Evolutionary conservation across 53 echinoderm and acorn worm genomes (phyloP).

Genomic region (Stichopus horrens): DNA sequence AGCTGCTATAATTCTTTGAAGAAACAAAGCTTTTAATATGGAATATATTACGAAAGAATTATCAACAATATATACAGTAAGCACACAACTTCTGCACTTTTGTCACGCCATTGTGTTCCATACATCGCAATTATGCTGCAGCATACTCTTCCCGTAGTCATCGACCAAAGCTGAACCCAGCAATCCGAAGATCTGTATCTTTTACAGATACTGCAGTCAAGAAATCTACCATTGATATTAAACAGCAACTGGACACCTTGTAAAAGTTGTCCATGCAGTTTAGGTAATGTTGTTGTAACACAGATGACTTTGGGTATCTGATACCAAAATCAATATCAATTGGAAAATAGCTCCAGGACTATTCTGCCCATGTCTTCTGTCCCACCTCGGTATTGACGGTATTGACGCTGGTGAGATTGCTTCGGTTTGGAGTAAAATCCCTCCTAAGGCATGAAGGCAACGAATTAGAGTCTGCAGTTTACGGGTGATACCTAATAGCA

Average conservation of each 20-base stretch:
- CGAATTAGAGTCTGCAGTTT: neutral
- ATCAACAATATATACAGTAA: too few relatives aligned
- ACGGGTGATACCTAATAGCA: too few relatives aligned
- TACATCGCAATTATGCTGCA: too few relatives aligned
- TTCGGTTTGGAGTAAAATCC: neutral
- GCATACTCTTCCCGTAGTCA: too few relatives aligned
- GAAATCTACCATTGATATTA: neutral
- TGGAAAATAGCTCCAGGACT: constrained; percentile 21
- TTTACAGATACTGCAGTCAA: too few relatives aligned
- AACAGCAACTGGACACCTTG: neutral
- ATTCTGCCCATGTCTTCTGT: neutral
- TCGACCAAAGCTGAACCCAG: too few relatives aligned
- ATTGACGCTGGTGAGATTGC: neutral
- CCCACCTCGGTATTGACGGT: neutral
- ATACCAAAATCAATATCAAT: constrained; percentile 1
- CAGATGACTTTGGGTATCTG: constrained; percentile 17
- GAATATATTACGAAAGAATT: too few relatives aligned
- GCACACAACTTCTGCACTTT: too few relatives aligned
- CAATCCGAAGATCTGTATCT: too few relatives aligned
- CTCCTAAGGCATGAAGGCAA: neutral
- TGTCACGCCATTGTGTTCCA: too few relatives aligned
- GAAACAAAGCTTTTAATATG: too few relatives aligned
- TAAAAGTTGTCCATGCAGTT: neutral
- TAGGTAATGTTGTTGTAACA: constrained; percentile 1
- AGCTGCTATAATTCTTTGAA: too few relatives aligned